Percentiles rank a stretch among this genome's conserved stretches.
phyloP scores from a whole-genome alignment of 2,797 vertebrate genomes.

The Tiaroga cobitis region DNA sequence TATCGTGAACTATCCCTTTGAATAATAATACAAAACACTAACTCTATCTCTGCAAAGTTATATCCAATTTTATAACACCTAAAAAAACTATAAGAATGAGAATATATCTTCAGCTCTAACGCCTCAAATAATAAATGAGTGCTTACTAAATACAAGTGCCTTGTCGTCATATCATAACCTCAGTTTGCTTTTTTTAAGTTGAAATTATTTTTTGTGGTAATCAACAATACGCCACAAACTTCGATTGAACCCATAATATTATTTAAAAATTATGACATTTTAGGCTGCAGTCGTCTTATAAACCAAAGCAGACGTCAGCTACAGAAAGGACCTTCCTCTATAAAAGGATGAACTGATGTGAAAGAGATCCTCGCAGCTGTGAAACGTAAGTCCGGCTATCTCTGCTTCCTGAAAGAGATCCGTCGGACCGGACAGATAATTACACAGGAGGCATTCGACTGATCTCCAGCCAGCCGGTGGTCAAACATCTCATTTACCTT shows the following conservation, averaged over 20 bases:
- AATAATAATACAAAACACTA: no score
- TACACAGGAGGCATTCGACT: constrained; percentile 72
- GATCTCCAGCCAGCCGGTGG: constrained; percentile 65
- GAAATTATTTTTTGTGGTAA: not conserved
- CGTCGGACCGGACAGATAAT: constrained; percentile 68
- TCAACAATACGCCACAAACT: not conserved
- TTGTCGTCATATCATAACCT: no score
- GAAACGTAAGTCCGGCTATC: constrained; percentile 60
- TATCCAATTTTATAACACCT: no score
- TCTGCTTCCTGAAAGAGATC: constrained; percentile 63
- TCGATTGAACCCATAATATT: not conserved
- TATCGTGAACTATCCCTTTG: no score
- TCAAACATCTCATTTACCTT: not conserved
- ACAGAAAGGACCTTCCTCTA: not conserved
- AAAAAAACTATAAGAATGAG: no score
- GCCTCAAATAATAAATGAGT: no score
- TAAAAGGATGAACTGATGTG: constrained; percentile 42
- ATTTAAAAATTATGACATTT: not conserved
- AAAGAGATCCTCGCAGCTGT: constrained; percentile 55
- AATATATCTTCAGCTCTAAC: no score
- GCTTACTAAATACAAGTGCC: no score
- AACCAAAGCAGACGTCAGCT: not conserved
- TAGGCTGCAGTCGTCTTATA: not conserved
- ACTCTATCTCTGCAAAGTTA: no score
- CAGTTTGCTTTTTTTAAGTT: no score